Base-by-base conservation (phyloP, 2,888 invertebrate genomes). In the Mesorhabditis spiculigera region DNA sequence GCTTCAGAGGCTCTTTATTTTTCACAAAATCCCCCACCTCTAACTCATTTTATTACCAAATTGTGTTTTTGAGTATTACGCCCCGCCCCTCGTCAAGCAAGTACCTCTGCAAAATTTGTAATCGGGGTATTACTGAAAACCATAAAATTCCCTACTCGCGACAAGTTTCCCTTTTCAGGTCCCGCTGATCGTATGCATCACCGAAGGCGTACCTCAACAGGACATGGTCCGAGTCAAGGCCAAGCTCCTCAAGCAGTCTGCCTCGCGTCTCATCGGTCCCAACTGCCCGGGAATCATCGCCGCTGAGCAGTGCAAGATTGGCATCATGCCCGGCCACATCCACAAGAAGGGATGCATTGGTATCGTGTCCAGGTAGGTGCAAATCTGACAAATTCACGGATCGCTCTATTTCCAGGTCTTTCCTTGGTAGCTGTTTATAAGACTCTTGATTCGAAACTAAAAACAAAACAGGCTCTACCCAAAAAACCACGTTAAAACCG, bases 241-340 rank as follows among this genome's bases (percentile, higher is more conserved):
- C 63, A 71, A 73, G 42, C 73, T 78, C 43, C 63, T 78, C 41
- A 76, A 76, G 66, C 78, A 78, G 61, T 74, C 74, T 74, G 5
- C 45, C 69, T 93, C 93, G 2, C 91, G 98, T 68, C 90, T 99
- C 63, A 91, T 99, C 77, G 98, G 98, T 1, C 98, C 98, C 61
- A 98, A 98, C 88, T 98, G 98, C 87, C 98, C 98, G 4, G 98
- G 98, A 77, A 95, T 98, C 85, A 98, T 98, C 86, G 95, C 95
- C 91, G 89, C 89, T 45, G 89, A 87, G 58, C 87, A 88, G 78
- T 99, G 98, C 89, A 98, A 99, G 90, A 98, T 98, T 86, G 98
- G 98, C 73, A 98, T 98, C 86, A 99, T 99, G 98, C 98, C 98
- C 4, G 97, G 94, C 0, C 94, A 96, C 85, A 95, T 98, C 82